Evolutionary conservation across 2,888 invertebrate genomes (phyloP).

Genomic region (Tortricodes alternella): DNA sequence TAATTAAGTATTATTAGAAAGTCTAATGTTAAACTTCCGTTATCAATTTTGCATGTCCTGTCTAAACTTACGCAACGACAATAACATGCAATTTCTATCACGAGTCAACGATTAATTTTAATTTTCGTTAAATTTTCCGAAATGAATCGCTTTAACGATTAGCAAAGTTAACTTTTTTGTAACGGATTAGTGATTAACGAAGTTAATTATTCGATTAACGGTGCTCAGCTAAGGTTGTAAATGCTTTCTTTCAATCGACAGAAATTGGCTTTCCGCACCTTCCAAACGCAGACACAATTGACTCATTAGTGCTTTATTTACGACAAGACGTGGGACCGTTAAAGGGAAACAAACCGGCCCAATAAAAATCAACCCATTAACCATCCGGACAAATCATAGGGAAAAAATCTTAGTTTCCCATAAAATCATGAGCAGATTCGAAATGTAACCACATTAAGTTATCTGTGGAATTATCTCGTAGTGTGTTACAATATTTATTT

Average conservation of each 20-base stretch:
- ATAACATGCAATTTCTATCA: no score
- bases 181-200: no score
- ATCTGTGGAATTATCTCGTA: constrained; percentile 77
- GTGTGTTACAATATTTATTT: constrained; percentile 81
- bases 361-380: constrained; percentile 30
- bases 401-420: constrained; percentile 64
- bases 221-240: no score
- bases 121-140: no score
- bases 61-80: no score
- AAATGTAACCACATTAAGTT: constrained; percentile 83
- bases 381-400: constrained; percentile 27
- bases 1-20: no score
- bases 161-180: no score
- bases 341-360: constrained; percentile 25
- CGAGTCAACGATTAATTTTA: no score
- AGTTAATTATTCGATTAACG: no score
- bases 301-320: constrained; percentile 18
- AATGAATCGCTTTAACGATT: no score
- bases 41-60: no score
- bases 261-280: constrained; percentile 17
- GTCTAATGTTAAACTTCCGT: no score
- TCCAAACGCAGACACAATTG: constrained; percentile 16
- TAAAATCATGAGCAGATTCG: constrained; percentile 81
- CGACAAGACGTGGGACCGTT: constrained; percentile 11
- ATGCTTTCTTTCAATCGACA: constrained; percentile 8